A percentile compares a stretch with the other conserved stretches of the same genome.
These are phyloP conservation scores for Calyptomena viridis DNA, from an alignment of 2,113 vertebrate genomes.

Conservation along the genomic window DNA sequence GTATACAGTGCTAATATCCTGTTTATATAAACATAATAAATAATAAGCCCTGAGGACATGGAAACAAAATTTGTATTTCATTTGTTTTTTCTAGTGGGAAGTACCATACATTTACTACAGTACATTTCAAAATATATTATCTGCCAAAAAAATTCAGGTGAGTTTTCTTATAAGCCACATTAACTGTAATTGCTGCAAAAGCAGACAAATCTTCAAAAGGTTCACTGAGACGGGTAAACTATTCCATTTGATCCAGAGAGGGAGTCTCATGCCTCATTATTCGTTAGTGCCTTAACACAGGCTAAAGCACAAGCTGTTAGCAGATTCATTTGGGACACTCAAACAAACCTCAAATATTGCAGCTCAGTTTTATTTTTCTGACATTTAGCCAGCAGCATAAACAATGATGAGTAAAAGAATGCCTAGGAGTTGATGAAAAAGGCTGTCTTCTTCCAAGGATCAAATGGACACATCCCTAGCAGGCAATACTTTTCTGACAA, in stretches of 20 bases:
- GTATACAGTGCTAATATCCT: constrained; percentile 97
- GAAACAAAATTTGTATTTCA: neutral
- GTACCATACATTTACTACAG: neutral
- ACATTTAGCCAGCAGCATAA: neutral
- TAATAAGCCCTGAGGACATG: neutral
- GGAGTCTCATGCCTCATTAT: neutral
- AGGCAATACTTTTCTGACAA: neutral
- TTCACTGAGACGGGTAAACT: neutral
- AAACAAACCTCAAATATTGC: neutral
- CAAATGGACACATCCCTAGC: neutral
- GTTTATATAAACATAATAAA: constrained; percentile 6
- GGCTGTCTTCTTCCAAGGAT: neutral
- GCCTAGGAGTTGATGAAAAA: neutral
- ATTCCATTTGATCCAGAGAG: neutral
- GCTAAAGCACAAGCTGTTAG: neutral
- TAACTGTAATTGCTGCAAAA: neutral
- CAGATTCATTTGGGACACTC: neutral
- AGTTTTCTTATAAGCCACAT: neutral
- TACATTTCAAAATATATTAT: neutral
- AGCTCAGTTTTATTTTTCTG: neutral
- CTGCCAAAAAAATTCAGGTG: neutral
- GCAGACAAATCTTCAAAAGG: neutral
- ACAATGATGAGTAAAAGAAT: neutral
- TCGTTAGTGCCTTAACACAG: neutral
- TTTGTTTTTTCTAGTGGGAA: neutral